Evolutionary conservation across 2,888 invertebrate species (phyloP).

Genomic region (Phragmatobia fuliginosa): DNA sequence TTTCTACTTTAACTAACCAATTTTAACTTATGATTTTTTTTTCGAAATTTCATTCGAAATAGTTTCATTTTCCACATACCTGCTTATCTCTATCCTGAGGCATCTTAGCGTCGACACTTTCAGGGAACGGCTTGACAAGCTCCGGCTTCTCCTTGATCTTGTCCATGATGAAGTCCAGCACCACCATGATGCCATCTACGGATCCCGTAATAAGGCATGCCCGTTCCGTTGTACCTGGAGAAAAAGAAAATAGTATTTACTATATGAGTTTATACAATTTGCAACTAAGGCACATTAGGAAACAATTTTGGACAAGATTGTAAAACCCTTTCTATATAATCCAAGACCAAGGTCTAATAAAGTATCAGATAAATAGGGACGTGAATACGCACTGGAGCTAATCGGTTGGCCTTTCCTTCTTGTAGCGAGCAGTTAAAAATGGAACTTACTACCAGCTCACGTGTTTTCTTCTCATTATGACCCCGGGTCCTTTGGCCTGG

Average conservation of each 20-base stretch:
- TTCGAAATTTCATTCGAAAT: too few species aligned
- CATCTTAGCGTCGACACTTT: slow-evolving; percentile 93
- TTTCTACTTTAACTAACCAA: too few species aligned
- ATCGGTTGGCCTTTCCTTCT: too few species aligned
- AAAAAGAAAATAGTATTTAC: slow-evolving; percentile 30
- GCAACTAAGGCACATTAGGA: too few species aligned
- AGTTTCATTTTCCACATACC: slow-evolving; percentile 69
- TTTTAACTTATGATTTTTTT: too few species aligned
- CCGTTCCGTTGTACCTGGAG: slow-evolving; percentile 95
- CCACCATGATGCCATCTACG: slow-evolving; percentile 95
- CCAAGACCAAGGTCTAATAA: background rate
- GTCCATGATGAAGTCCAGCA: slow-evolving; percentile 97
- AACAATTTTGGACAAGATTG: background rate
- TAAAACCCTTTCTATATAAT: background rate
- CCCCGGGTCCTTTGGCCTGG: too few species aligned
- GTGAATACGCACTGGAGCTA: too few species aligned
- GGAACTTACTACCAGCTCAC: too few species aligned
- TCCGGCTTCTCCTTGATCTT: slow-evolving; percentile 98
- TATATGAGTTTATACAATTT: background rate
- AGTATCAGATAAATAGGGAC: too few species aligned
- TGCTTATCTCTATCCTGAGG: slow-evolving; percentile 96
- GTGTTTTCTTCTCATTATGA: too few species aligned
- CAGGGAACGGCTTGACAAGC: slow-evolving; percentile 92
- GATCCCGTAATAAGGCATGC: slow-evolving; percentile 97
- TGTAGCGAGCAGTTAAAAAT: too few species aligned